phyloP scores from a whole-genome alignment of 2,113 vertebrate genomes.

The Chrysochloris asiatica region DNA sequence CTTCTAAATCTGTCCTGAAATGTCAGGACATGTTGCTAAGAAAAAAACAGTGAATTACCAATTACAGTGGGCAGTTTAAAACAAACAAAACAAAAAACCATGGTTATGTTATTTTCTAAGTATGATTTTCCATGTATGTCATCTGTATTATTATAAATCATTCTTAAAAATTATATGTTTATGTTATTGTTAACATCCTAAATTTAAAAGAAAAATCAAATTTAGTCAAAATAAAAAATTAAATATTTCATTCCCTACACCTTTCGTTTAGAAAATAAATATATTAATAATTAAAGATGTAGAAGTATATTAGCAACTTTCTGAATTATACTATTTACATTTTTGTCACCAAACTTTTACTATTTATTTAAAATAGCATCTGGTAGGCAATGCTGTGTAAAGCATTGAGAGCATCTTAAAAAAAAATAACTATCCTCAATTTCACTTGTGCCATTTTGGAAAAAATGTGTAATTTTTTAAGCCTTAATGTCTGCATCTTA shows the following conservation, averaged over 20 bases:
- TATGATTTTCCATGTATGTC: neutral
- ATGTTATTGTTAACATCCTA: neutral
- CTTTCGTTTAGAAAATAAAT: neutral
- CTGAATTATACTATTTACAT: constrained; percentile 19
- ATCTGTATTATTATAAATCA: neutral
- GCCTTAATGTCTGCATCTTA: too few relatives aligned
- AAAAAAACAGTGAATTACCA: neutral
- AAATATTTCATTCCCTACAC: neutral
- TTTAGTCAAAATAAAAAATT: neutral
- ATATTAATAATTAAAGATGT: neutral
- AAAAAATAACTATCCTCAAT: too few relatives aligned
- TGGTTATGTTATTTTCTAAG: neutral
- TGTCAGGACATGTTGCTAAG: neutral
- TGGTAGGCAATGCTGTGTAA: neutral
- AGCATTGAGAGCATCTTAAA: too few relatives aligned
- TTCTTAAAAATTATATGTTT: neutral
- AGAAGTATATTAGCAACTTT: neutral
- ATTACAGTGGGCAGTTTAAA: neutral
- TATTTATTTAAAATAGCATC: neutral
- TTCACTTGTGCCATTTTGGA: too few relatives aligned
- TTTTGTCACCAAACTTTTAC: neutral
- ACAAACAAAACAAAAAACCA: neutral
- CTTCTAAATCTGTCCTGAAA: neutral
- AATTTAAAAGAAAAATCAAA: neutral
- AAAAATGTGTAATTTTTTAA: too few relatives aligned